Percentiles rank a stretch among this genome's conserved stretches.
phyloP scores from a whole-genome alignment of 30 jellyfish, hydroid and myxozoan species.

The Aurelia aurita complex sp. Pacific region DNA sequence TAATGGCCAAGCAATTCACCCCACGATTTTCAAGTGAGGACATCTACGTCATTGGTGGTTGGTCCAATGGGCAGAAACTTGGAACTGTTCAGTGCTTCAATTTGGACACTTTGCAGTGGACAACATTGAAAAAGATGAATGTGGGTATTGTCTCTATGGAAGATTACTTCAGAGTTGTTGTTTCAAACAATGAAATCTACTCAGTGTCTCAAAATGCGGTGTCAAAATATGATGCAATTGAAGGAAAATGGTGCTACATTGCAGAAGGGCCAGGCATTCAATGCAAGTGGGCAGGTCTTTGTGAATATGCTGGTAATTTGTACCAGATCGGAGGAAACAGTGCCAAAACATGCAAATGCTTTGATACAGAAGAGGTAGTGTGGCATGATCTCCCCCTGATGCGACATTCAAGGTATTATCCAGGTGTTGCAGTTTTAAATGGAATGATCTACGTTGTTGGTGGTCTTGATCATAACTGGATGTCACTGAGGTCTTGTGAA shows the following conservation, averaged over 20 bases:
- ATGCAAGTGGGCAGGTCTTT: conserved; percentile 97
- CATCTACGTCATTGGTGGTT: conserved; percentile 95
- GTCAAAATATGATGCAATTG: conserved; percentile 89
- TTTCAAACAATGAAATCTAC: conserved; percentile 84
- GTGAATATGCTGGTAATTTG: conserved; percentile 75
- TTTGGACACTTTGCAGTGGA: conserved; percentile 94
- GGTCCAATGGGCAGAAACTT: conserved; percentile 98
- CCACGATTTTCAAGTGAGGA: conserved; percentile 92
- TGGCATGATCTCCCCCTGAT: conserved; percentile 89
- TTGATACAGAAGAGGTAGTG: conserved; percentile 53
- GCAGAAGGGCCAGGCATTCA: conserved; percentile 98
- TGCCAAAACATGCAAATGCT: conserved; percentile 74
- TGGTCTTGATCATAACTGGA: conserved; percentile 93
- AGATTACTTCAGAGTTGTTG: conserved; percentile 93
- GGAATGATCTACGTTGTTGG: conserved; percentile 91
- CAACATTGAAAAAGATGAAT: conserved; percentile 77
- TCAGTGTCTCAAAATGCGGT: conserved; percentile 81
- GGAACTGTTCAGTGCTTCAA: conserved; percentile 95
- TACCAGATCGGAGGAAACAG: conserved; percentile 95
- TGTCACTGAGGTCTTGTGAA: conserved; percentile 81
- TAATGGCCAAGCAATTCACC: conserved; percentile 47
- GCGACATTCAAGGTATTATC: conserved; percentile 84
- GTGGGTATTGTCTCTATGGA: conserved; percentile 85
- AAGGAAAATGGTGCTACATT: conserved; percentile 73
- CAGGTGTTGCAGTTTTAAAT: conserved; percentile 93